Evolutionary conservation across 2,797 vertebrate species (phyloP).

Genomic region (Molothrus aeneus): DNA sequence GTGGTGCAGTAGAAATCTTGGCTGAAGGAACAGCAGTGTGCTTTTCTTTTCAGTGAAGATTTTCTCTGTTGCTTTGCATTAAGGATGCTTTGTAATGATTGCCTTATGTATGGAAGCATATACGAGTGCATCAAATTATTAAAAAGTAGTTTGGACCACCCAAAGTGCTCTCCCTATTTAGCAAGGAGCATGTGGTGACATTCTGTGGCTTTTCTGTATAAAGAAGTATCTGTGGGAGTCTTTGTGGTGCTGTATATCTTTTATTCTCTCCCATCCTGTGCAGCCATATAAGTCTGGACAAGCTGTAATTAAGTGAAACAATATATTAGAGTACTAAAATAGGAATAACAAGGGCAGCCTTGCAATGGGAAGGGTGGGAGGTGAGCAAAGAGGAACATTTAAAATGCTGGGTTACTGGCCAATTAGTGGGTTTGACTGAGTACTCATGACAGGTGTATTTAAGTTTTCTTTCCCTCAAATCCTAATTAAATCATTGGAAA

Average conservation of each 20-base stretch:
- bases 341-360: background rate
- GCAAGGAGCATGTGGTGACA: background rate
- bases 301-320: conserved; percentile 6
- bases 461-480: background rate
- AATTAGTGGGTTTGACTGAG: background rate
- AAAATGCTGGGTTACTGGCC: background rate
- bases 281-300: background rate
- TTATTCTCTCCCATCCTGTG: background rate
- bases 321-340: background rate
- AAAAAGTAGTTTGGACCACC: background rate
- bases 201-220: background rate
- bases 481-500: background rate
- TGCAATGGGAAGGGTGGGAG: background rate
- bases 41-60: background rate
- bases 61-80: background rate
- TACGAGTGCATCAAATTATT: background rate
- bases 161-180: background rate
- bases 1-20: background rate
- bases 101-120: background rate
- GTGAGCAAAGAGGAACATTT: background rate
- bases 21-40: background rate
- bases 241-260: background rate
- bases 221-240: background rate
- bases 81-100: background rate
- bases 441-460: background rate